These are phyloP conservation scores for Empidonax traillii DNA, from an alignment of 2,113 vertebrate species.

Conservation along the genomic window DNA sequence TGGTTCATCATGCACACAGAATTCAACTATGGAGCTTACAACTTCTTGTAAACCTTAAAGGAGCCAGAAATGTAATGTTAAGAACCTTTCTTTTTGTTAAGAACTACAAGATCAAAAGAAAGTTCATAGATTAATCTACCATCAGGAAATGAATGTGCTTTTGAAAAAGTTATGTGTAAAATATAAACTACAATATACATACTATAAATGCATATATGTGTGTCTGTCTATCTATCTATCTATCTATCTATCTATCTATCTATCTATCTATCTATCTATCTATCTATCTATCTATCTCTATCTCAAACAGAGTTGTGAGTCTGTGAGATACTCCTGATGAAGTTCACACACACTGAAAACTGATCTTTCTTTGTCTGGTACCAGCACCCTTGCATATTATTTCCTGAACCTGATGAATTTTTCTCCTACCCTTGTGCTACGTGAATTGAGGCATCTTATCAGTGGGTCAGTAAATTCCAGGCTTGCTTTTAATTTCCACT, in stretches of 20 bases:
- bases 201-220: not conserved
- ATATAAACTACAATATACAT: not conserved
- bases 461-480: conserved; percentile 21
- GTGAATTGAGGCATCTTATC: not conserved
- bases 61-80: not conserved
- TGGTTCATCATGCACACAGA: not conserved
- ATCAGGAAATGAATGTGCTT: not conserved
- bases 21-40: not conserved
- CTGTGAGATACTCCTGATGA: not conserved
- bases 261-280: no score
- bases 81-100: not conserved
- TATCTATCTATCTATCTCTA: no score
- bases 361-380: not conserved
- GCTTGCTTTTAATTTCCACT: conserved; percentile 45
- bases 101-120: not conserved
- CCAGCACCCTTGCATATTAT: not conserved
- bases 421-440: not conserved
- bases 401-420: not conserved
- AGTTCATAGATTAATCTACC: not conserved
- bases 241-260: no score
- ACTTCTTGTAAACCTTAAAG: not conserved
- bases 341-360: not conserved
- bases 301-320: not conserved
- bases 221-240: no score
- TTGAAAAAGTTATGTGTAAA: not conserved